Conservation (phyloP, 2,113 vertebrate genomes). For the Spea bombifrons region DNA sequence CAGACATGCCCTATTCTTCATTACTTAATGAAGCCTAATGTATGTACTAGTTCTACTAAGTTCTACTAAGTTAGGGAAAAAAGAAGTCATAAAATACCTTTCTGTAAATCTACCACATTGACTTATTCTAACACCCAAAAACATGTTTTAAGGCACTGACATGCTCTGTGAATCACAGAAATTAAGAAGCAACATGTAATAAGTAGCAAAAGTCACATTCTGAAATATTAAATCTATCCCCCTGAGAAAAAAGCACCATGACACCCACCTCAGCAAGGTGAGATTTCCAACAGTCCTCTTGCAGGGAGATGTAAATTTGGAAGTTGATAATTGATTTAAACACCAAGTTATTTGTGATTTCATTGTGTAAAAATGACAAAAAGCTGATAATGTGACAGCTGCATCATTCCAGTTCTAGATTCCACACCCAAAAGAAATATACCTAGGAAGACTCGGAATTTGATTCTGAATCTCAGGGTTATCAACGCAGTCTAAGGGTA, state of each 20-base stretch:
- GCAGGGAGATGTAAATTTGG: slow-evolving; percentile 17
- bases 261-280: slow-evolving; percentile 5
- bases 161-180: not conserved
- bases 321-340: slow-evolving; percentile 5
- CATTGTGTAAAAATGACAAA: not conserved
- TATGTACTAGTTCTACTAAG: too few species aligned
- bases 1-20: too few species aligned
- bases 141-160: too few species aligned
- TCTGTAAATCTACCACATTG: too few species aligned
- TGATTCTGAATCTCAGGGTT: too few species aligned
- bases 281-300: slow-evolving; percentile 7
- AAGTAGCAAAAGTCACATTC: not conserved
- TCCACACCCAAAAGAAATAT: too few species aligned
- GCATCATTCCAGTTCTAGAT: not conserved
- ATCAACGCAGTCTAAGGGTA: too few species aligned
- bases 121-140: too few species aligned
- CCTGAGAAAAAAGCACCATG: not conserved
- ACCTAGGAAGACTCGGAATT: too few species aligned
- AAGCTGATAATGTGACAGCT: not conserved
- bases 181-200: not conserved
- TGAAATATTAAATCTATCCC: slow-evolving; percentile 8
- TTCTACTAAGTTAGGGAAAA: too few species aligned
- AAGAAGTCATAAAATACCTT: too few species aligned
- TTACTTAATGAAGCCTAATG: too few species aligned
- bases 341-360: not conserved